Percentiles rank a stretch among this genome's conserved stretches.
Conservation (phyloP, 2,888 invertebrate genomes). For the Cryptosula pallasiana region DNA sequence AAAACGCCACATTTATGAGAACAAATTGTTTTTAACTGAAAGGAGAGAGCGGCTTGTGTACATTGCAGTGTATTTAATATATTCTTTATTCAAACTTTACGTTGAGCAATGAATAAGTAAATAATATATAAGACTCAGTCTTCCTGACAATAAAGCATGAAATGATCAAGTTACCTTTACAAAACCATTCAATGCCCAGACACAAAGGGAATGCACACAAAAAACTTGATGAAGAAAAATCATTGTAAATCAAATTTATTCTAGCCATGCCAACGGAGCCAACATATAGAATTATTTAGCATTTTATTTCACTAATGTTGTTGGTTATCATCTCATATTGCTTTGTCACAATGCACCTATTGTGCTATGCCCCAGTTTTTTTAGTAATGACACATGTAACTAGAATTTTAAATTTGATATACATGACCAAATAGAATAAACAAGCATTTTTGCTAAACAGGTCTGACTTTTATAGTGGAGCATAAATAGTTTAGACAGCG, state of each 20-base stretch:
- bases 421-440: not conserved
- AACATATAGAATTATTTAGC: slow-evolving; percentile 23
- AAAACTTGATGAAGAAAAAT: slow-evolving; percentile 19
- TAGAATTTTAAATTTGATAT: not conserved
- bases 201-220: slow-evolving; percentile 21
- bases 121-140: slow-evolving; percentile 20
- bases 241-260: slow-evolving; percentile 24
- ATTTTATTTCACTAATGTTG: slow-evolving; percentile 23
- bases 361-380: not conserved
- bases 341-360: not conserved
- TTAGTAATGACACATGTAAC: not conserved
- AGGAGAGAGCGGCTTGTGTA: slow-evolving; percentile 11
- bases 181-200: slow-evolving; percentile 14
- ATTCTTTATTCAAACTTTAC: slow-evolving; percentile 22
- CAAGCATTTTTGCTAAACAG: not conserved
- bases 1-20: slow-evolving; percentile 14
- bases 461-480: not conserved
- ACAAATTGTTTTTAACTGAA: slow-evolving; percentile 12
- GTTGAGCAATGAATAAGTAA: slow-evolving; percentile 18
- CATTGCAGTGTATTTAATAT: slow-evolving; percentile 19
- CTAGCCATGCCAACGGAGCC: slow-evolving; percentile 18
- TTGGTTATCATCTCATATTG: no score
- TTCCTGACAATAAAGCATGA: slow-evolving; percentile 17
- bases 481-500: not conserved
- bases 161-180: slow-evolving; percentile 22